A percentile compares a stretch with the other conserved stretches of the same genome.
Conservation (phyloP, 2,797 vertebrate species). For the Myotis vivesi region DNA sequence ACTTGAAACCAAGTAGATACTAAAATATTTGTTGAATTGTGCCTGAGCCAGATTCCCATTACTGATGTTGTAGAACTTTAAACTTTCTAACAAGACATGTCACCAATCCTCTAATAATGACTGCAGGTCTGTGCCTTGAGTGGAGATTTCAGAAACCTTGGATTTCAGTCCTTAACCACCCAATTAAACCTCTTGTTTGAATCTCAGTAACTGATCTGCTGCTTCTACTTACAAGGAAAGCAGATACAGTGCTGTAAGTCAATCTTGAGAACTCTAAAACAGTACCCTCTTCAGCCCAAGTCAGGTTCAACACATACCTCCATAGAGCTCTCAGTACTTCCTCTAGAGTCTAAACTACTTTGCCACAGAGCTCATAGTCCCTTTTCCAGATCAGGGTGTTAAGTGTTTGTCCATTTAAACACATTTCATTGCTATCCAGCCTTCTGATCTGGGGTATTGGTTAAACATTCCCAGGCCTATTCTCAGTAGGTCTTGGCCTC, state of each 20-base stretch:
- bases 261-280: background rate
- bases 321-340: background rate
- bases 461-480: background rate
- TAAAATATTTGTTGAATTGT: background rate
- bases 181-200: background rate
- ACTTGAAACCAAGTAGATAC: background rate
- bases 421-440: background rate
- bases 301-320: background rate
- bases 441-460: background rate
- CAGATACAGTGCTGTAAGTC: background rate
- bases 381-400: background rate
- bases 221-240: background rate
- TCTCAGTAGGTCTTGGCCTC: background rate
- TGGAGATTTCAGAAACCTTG: background rate
- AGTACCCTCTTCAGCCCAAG: background rate
- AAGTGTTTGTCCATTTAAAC: background rate
- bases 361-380: background rate
- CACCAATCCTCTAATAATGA: background rate
- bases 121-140: background rate
- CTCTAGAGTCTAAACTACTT: background rate
- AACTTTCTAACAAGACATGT: background rate
- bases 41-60: background rate
- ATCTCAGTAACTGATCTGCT: background rate
- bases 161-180: background rate
- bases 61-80: background rate